Evolutionary conservation across 2,888 invertebrate species (phyloP), one percentile per base, ranked within the genome.

Genomic region (Phoenoteleia sp.): DNA sequence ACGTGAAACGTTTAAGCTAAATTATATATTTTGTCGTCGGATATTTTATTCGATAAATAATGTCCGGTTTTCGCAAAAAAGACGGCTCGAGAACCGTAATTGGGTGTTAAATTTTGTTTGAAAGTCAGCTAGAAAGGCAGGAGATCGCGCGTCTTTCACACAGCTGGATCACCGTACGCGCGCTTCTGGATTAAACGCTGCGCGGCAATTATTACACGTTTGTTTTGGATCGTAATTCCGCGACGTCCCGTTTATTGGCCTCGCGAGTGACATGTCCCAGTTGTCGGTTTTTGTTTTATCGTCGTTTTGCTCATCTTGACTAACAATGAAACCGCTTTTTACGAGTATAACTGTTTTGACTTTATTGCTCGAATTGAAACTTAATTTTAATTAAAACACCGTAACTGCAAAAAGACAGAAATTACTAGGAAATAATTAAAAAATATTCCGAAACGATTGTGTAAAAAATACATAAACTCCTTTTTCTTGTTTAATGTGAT

Each of bases 201-300:
- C 21, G 42, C 36, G 25, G 36, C 76, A 76, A 76, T 76, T 76
- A 76, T 81, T 67, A 25, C 33, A 17, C 79, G 64, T 62, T 79
- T 71, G 81, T 81, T 81, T 74, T 74, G 66, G 69, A 67, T 39
- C 67, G 58, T 67, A 56, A 69, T 69, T 75, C 71, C 81, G 47
- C 21, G 29, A 33, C 56, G 75, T 75, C 62, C 81, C 74, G 81
- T 81, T 81, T 81, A 81, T 62, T 81, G 67, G 67, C 66, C 81
- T 75, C 15, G 27, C 54, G 36, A 81, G 56, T 69, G 81, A 81
- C 81, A 74, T 15, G 81, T 81, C 81, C 81, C 27, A 67, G 56
- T 67, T 74, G 74, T 62, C 23, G 49, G 23, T 21, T 72, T 75
- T 75, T 52, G 15, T 47, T 64, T 72, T 56, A 56, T 33, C 11